phyloP scores from a whole-genome alignment of 2,797 vertebrate species.

The Coranthus polyacanthus region DNA sequence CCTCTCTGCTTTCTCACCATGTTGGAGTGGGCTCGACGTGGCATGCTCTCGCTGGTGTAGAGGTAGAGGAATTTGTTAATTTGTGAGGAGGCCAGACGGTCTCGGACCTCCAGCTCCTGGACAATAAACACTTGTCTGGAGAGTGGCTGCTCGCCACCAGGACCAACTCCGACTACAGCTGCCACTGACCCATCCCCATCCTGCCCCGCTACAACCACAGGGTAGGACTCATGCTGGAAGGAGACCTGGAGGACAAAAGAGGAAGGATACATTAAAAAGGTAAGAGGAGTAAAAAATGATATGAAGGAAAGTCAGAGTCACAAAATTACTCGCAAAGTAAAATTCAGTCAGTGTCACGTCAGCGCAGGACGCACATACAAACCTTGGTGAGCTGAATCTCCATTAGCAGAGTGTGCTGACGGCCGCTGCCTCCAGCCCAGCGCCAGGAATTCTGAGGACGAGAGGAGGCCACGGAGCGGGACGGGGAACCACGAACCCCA shows the following conservation, averaged over 20 bases:
- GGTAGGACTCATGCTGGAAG: conserved; percentile 93
- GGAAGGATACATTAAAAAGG: too few species aligned
- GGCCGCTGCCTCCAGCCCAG: conserved; percentile 88
- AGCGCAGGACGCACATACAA: conserved; percentile 3
- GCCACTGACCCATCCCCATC: conserved; percentile 69
- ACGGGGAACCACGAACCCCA: conserved; percentile 87
- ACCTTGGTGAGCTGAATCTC: conserved; percentile 96
- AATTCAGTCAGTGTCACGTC: neutral
- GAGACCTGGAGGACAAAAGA: conserved; percentile 84
- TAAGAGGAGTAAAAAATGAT: neutral
- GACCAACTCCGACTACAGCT: conserved; percentile 46
- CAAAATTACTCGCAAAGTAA: neutral
- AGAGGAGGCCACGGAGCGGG: conserved; percentile 85
- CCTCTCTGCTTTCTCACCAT: conserved; percentile 84
- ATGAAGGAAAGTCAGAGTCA: neutral
- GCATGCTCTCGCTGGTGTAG: conserved; percentile 95
- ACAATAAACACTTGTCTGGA: conserved; percentile 94
- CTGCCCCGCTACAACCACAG: conserved; percentile 59
- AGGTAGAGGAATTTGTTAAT: conserved; percentile 96
- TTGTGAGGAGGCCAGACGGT: conserved; percentile 92
- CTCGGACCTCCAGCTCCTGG: conserved; percentile 93
- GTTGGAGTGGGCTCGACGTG: conserved; percentile 92
- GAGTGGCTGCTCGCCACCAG: conserved; percentile 86
- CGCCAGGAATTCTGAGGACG: conserved; percentile 94
- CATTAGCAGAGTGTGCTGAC: conserved; percentile 91